Evolutionary conservation across 2,797 vertebrate species (phyloP), one percentile per base, ranked within the genome.

Genomic region (Chrysocyon brachyurus): DNA sequence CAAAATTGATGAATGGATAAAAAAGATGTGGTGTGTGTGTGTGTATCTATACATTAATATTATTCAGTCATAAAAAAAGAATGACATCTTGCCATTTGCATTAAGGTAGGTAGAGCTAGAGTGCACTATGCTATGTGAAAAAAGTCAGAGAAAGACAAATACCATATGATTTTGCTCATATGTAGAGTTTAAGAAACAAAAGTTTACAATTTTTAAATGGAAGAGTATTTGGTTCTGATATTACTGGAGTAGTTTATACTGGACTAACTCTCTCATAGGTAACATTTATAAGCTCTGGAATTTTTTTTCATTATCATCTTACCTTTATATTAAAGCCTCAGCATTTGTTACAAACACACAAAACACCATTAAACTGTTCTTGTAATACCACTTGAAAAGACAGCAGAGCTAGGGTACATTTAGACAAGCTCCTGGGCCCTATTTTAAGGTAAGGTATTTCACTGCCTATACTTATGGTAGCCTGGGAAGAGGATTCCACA

Each of bases 401-500:
- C 17, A 66, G 24, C 15, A 0, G 9, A 52, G 46, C 0, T 0
- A 46, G 73, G 94, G 88, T 82, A 68, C 89, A 89, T 75, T 96
- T 46, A 87, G 90, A 87, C 77, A 28, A 3, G 2, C 36, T 83
- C 91, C 93, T 66, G 21, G 1, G 92, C 54, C 95, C 92, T 88
- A 49, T 21, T 52, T 57, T 8, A 97, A 96, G 97, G 52, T 8
- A 97, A 96, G 97, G 61, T 73, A 61, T 72, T 54, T 79, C 36
- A 72, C 68, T 75, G 33, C 73, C 93, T 91, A 72, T 85, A 87
- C 95, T 90, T 93, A 70, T 26, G 95, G 36, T 0, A 40, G 77
- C 92, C 92, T 90, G 95, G 54, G 40, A 86, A 98, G 98, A 82
- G 21, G 75, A 96, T 90, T 96, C 85, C 70, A 31, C 0, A 66